Base-by-base conservation (phyloP, 2,113 vertebrate genomes). In the Manacus vitellinus region DNA sequence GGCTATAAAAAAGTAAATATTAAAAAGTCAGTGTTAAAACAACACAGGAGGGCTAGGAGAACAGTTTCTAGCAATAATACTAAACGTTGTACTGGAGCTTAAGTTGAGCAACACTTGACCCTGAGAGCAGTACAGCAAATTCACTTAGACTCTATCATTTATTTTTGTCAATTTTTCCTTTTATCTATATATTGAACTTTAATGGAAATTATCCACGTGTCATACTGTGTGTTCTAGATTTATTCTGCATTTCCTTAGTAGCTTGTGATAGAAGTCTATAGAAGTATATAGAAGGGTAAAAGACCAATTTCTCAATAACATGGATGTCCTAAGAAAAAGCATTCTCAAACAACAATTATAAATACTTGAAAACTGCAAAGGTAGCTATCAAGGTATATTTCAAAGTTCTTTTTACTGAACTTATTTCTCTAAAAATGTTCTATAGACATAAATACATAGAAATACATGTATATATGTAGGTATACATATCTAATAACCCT, bases 161-260 rank as follows among this genome's bases (percentile, higher is more conserved):
- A 63, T 91, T 96, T 97, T 92, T 91, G 80, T 55, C 85, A 59
- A 80, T 28, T 93, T 97, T 89, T 70, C 65, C 62, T 97, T 97
- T 95, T 96, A 92, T 92, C 65, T 78, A 52, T 79, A 93, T 92
- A 80, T 72, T 94, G 66, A 96, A 92, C 47, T 86, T 89, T 89
- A 94, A 96, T 87, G 58, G 83, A 95, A 97, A 96, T 94, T 95
- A 55, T 84, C 88, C 65, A 66, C 91, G 82, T 95, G 67, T 61
- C 56, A 51, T 89, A 66, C 8, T 87, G 17, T 56, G 9, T 5
- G 41, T 41, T 81, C 56, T 83, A 97, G 76, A 97, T 89, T 97
- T 97, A 90, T 82, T 97, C 96, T 97, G 83, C 71, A 95, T 94
- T 98, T 97, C 46, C 79, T 95, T 95, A 95, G 89, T 79, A 94